Evolutionary conservation across 2,888 invertebrate species (phyloP).

Genomic region (Cheilosia variabilis): DNA sequence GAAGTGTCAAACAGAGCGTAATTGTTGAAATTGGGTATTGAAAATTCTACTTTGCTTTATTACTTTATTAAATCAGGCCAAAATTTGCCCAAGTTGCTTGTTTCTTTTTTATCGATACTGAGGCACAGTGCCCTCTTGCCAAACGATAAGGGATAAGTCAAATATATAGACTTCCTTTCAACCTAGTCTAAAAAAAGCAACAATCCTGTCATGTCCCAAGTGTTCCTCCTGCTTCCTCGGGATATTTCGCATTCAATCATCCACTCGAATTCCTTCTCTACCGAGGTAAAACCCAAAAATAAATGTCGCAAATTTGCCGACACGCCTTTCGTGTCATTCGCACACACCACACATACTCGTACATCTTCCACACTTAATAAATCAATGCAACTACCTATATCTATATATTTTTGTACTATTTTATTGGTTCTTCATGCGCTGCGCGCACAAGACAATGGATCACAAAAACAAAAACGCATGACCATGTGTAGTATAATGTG

Average conservation of each 20-base stretch:
- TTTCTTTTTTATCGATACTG: too few relatives aligned
- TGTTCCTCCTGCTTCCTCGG: background rate
- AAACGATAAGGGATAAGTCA: too few relatives aligned
- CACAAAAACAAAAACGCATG: constrained; percentile 8
- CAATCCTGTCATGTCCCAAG: background rate
- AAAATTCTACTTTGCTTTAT: too few relatives aligned
- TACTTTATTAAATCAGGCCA: too few relatives aligned
- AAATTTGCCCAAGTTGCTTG: too few relatives aligned
- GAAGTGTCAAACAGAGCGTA: too few relatives aligned
- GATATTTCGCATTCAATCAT: constrained; percentile 11
- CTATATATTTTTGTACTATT: background rate
- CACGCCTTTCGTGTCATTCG: background rate
- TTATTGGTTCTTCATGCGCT: constrained; percentile 14
- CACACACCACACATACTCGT: background rate
- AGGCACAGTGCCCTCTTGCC: too few relatives aligned
- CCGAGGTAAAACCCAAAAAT: background rate
- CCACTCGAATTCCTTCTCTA: background rate
- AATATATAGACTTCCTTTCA: too few relatives aligned
- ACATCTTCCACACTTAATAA: constrained; percentile 5
- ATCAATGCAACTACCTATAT: background rate
- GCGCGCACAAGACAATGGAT: constrained; percentile 23
- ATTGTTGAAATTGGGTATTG: too few relatives aligned
- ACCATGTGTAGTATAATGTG: background rate
- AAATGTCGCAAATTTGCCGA: constrained; percentile 26
- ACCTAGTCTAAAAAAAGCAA: too few relatives aligned